phyloP scores from a whole-genome alignment of 2,113 vertebrate species.

The Leptobrachium leishanense region DNA sequence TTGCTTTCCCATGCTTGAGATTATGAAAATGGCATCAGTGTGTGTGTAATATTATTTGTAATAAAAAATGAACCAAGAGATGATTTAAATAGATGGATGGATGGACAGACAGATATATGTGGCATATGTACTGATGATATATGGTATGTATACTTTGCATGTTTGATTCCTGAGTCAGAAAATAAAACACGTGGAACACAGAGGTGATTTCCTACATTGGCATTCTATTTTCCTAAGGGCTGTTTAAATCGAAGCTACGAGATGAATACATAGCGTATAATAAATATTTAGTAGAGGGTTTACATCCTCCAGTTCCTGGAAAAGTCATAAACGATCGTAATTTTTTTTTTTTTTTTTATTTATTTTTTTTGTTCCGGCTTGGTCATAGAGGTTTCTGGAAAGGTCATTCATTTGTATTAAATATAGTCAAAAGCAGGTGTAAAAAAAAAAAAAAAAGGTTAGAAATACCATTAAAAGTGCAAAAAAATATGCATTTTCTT shows the following conservation, averaged over 20 bases:
- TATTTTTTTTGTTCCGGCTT: background rate
- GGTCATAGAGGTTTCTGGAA: background rate
- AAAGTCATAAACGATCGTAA: background rate
- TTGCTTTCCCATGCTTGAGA: background rate
- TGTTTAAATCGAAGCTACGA: background rate
- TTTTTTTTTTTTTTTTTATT: background rate
- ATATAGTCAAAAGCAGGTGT: background rate
- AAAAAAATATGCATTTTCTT: background rate
- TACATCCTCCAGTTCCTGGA: background rate
- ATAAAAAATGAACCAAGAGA: too few species aligned
- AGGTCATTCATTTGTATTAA: background rate
- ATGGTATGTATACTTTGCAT: too few species aligned
- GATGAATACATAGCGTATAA: background rate
- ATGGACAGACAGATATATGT: background rate
- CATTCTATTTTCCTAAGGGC: background rate
- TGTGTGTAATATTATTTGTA: too few species aligned
- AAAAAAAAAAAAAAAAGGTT: background rate
- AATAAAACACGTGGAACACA: background rate
- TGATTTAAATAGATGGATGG: background rate
- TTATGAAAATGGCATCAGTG: background rate
- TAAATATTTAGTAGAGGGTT: background rate
- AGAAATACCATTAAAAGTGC: background rate
- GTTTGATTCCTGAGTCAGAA: background rate
- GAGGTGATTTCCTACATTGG: background rate
- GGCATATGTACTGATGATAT: background rate